A percentile compares a stretch with the other conserved stretches of the same genome.
Evolutionary conservation across 2,113 vertebrate genomes (phyloP).

Genomic region (Podocnemis expansa): DNA sequence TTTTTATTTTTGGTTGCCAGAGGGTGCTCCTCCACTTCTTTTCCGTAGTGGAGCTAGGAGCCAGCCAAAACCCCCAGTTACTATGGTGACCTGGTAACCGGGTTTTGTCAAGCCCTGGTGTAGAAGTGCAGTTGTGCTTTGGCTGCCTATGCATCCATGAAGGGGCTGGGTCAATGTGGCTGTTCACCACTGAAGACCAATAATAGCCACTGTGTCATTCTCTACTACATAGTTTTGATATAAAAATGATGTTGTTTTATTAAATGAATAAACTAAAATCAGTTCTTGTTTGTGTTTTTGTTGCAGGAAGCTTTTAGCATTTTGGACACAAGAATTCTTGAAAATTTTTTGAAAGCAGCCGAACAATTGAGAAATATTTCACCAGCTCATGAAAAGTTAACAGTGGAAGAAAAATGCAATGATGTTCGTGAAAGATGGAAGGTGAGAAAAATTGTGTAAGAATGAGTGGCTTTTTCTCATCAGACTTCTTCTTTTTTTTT

Average conservation of each 20-base stretch:
- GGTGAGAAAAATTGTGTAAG: slow-evolving; percentile 75
- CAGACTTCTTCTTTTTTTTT: not conserved
- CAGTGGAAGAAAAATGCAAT: slow-evolving; percentile 84
- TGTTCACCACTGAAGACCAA: not conserved
- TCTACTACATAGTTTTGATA: not conserved
- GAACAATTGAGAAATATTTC: slow-evolving; percentile 87
- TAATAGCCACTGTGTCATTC: not conserved
- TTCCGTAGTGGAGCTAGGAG: no score
- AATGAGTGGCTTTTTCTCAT: not conserved
- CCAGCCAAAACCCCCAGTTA: no score
- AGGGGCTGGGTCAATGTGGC: not conserved
- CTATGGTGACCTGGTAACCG: no score
- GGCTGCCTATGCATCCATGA: not conserved
- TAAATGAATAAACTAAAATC: not conserved
- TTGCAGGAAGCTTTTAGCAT: slow-evolving; percentile 83
- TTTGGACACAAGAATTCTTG: slow-evolving; percentile 82
- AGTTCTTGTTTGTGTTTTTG: not conserved
- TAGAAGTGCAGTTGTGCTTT: not conserved
- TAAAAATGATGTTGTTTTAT: not conserved
- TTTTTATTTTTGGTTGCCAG: no score
- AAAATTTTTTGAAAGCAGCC: slow-evolving; percentile 87
- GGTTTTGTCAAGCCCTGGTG: no score
- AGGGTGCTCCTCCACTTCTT: no score
- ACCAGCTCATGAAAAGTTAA: slow-evolving; percentile 72
- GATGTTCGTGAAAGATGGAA: slow-evolving; percentile 87